phyloP scores from a whole-genome alignment of 2,888 invertebrate species.

The Timema cristinae region DNA sequence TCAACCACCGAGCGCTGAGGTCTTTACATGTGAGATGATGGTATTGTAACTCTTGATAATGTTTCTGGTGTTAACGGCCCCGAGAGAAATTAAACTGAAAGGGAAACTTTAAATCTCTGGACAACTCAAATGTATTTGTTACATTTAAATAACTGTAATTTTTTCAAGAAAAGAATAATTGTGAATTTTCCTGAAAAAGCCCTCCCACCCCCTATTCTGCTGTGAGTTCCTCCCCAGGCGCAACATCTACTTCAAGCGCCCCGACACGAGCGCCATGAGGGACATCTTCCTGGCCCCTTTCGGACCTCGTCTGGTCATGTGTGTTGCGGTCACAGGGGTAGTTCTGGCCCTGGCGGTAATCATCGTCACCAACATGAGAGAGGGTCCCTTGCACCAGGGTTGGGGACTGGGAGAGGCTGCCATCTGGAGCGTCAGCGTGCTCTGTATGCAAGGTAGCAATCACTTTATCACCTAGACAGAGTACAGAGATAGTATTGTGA shows the following conservation, averaged over 20 bases:
- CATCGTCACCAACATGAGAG: conserved; percentile 45
- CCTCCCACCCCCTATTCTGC: not conserved
- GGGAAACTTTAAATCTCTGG: too few relatives aligned
- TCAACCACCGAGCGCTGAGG: too few relatives aligned
- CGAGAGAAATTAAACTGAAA: too few relatives aligned
- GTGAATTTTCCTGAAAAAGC: not conserved
- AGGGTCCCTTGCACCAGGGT: conserved; percentile 40
- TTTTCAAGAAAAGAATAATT: too few relatives aligned
- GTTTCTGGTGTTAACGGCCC: too few relatives aligned
- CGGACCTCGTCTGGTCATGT: conserved; percentile 51
- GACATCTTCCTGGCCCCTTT: conserved; percentile 63
- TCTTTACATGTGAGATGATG: too few relatives aligned
- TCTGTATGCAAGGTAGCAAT: conserved; percentile 59
- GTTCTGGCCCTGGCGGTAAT: conserved; percentile 51
- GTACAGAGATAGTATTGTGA: too few relatives aligned
- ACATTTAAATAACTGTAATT: too few relatives aligned
- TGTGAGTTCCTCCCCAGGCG: conserved; percentile 46
- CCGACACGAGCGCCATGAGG: conserved; percentile 56
- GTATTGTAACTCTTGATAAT: too few relatives aligned
- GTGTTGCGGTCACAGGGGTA: conserved; percentile 52
- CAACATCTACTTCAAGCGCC: conserved; percentile 59
- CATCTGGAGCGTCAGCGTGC: conserved; percentile 59
- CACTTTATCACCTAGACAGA: not conserved
- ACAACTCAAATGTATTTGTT: too few relatives aligned
- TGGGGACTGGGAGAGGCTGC: conserved; percentile 52